These are phyloP conservation scores for Pogonus chalceus DNA, from an alignment of 1,140 invertebrate species.

Conservation along the genomic window DNA sequence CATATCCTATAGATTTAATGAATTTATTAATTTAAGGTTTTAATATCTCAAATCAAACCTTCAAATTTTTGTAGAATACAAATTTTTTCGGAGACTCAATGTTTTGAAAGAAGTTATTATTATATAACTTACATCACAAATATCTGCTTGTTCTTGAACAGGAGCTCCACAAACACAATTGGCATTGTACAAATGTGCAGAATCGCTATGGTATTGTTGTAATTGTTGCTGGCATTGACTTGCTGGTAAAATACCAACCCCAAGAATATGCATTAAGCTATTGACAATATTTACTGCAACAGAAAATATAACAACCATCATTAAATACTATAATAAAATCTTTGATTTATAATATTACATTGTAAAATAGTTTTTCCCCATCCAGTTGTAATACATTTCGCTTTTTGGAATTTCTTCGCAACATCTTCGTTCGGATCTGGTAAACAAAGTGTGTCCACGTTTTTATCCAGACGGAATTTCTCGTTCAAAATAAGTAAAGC, in stretches of 20 bases:
- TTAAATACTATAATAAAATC: neutral
- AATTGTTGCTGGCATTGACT: neutral
- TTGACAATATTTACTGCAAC: neutral
- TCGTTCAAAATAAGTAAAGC: slow-evolving; percentile 60
- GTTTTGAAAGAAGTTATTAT: neutral
- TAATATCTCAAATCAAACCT: too few relatives aligned
- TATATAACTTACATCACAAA: slow-evolving; percentile 39
- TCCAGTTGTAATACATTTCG: slow-evolving; percentile 64
- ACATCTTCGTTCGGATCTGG: slow-evolving; percentile 33
- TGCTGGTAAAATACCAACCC: neutral
- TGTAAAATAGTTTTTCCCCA: slow-evolving; percentile 71
- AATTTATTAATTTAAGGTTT: too few relatives aligned
- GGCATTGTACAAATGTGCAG: slow-evolving; percentile 6
- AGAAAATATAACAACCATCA: slow-evolving; percentile 4
- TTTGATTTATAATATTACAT: slow-evolving; percentile 41
- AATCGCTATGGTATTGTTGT: slow-evolving; percentile 1
- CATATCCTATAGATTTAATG: too few relatives aligned
- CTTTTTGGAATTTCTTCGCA: slow-evolving; percentile 35
- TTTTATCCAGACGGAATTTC: slow-evolving; percentile 47
- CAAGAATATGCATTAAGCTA: slow-evolving; percentile 15
- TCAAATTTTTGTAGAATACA: too few relatives aligned
- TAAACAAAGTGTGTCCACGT: slow-evolving; percentile 67
- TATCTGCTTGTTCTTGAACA: slow-evolving; percentile 38
- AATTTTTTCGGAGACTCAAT: neutral
- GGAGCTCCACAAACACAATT: slow-evolving; percentile 39